Evolutionary conservation across 2,113 vertebrate species (phyloP).

Genomic region (Calypte anna): DNA sequence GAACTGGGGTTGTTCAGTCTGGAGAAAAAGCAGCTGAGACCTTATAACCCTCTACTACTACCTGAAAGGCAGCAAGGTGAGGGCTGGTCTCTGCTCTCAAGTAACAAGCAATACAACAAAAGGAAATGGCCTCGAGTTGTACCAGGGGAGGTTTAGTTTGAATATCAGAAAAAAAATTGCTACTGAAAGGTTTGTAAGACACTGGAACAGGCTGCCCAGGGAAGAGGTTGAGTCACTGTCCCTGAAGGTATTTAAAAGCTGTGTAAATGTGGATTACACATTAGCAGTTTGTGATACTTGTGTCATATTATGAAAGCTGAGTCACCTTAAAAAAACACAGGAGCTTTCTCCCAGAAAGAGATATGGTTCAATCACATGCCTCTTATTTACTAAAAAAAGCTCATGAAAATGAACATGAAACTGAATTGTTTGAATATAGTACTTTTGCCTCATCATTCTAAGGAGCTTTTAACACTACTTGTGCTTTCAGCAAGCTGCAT

Average conservation of each 20-base stretch:
- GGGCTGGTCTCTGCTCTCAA: no score
- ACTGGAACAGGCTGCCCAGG: not conserved
- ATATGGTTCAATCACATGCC: not conserved
- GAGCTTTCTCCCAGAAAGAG: not conserved
- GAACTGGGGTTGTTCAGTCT: no score
- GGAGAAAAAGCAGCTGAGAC: no score
- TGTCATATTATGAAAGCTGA: not conserved
- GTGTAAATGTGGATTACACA: not conserved
- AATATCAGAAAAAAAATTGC: no score
- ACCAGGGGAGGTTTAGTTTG: no score
- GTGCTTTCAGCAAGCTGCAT: slow-evolving; percentile 4
- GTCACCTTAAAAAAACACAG: not conserved
- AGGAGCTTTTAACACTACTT: not conserved
- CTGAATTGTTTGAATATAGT: slow-evolving; percentile 13
- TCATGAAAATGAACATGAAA: not conserved
- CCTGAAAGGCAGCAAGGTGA: no score
- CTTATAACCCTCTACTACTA: no score
- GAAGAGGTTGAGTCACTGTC: not conserved
- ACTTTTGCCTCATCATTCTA: not conserved
- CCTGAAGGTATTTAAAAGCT: not conserved
- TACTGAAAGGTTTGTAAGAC: no score
- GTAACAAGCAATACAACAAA: no score
- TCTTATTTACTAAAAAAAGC: not conserved
- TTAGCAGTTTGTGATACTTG: not conserved
- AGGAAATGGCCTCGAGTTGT: no score